Conservation (phyloP, 2,888 invertebrate genomes). For the Drosophila anceps region DNA sequence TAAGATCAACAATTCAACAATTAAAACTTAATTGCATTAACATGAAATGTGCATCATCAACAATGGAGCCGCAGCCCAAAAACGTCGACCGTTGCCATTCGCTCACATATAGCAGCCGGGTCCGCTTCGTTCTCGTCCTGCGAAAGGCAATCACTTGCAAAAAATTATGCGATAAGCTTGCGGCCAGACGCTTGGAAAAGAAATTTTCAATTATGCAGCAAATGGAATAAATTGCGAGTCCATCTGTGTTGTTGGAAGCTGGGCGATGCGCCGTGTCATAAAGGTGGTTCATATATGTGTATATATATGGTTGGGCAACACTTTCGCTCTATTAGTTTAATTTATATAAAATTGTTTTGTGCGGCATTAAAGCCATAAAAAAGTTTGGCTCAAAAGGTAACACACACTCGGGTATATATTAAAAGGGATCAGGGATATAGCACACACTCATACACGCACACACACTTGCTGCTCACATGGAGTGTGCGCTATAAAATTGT, state of each 20-base stretch:
- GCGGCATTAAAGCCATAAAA: constrained; percentile 72
- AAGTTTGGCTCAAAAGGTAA: constrained; percentile 67
- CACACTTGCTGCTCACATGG: constrained; percentile 35
- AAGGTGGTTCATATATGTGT: constrained; percentile 5
- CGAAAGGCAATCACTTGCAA: constrained; percentile 52
- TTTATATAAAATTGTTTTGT: constrained; percentile 83
- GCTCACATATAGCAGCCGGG: background rate
- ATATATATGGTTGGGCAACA: background rate
- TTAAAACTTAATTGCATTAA: constrained; percentile 81
- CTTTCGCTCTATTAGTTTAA: constrained; percentile 71
- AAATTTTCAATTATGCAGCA: constrained; percentile 63
- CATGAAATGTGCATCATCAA: constrained; percentile 82
- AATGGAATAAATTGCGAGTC: constrained; percentile 61
- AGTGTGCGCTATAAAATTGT: constrained; percentile 75
- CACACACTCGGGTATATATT: constrained; percentile 67
- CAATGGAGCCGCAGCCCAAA: constrained; percentile 37
- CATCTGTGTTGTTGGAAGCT: constrained; percentile 14
- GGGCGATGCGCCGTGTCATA: constrained; percentile 32
- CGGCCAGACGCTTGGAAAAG: constrained; percentile 34
- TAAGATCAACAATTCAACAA: constrained; percentile 82
- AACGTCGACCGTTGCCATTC: constrained; percentile 8
- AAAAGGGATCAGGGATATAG: constrained; percentile 73
- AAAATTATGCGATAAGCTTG: constrained; percentile 53
- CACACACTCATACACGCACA: constrained; percentile 19
- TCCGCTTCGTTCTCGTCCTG: background rate